Base-by-base conservation (phyloP, 1,140 invertebrate species). In the Monomorium pharaonis region DNA sequence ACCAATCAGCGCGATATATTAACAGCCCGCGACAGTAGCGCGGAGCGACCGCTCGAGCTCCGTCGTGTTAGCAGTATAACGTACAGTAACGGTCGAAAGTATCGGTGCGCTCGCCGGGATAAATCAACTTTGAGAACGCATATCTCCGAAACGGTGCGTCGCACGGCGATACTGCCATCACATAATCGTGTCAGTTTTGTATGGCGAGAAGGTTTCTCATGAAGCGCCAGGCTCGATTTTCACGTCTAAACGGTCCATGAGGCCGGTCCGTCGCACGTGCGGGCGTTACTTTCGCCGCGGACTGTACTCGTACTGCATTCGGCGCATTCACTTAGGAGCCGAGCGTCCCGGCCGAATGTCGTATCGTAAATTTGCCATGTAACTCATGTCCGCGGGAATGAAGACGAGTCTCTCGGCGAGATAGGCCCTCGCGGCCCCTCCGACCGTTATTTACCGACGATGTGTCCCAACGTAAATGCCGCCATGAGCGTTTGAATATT, bases 401-500 rank as follows among this genome's bases (percentile, higher is more conserved):
- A 16, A 67, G 47, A 47, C 80, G 51, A 89, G 85, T 92, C 91
- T 86, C 27, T 2, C 0, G 14, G 7, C 58, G 6, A 58, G 84
- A 81, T 74, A 42, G 27, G 21, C 27, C 88, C 62, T 88, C 89
- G 72, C 30, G 14, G 7, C 2, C 85, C 9, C 60, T 3, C 1
- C 21, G 72, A 84, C 77, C 60, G 62, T 58, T 74, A 78, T 92
- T 92, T 91, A 78, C 67, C 63, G 56, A 60, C 60, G 76, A 75
- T 58, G 78, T 51, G 33, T 84, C 33, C 85, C 47, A 86, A 86
- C 14, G 58, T 76, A 51, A 84, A 90, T 92, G 85, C 93, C 92
- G 92, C 92, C 92, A 90, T 92, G 87, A 80, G 72, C 89, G 86
- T 94, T 94, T 93, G 89, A 94, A 94, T 86, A 75, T 49, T 87